These are phyloP conservation scores for Trichosurus vulpecula DNA, from an alignment of 2,797 vertebrate genomes.

Conservation along the genomic window DNA sequence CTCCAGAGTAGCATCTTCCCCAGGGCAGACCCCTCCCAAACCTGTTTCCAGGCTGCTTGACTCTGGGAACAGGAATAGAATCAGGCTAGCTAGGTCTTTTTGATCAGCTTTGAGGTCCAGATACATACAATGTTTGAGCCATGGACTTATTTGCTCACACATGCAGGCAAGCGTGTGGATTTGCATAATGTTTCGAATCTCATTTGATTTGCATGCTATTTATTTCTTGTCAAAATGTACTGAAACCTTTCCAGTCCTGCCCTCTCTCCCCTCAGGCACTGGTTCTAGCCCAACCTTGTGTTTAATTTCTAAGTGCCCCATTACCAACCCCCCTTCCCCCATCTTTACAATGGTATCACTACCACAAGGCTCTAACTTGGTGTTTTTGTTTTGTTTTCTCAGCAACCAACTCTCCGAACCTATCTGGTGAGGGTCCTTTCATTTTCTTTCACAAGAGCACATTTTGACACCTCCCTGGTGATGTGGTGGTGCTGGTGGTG, in stretches of 20 bases:
- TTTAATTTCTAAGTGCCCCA: not conserved
- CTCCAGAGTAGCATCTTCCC: not conserved
- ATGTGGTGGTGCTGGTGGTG: not conserved
- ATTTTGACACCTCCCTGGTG: not conserved
- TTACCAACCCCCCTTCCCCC: not conserved
- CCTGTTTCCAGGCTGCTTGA: not conserved
- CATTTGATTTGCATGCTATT: not conserved
- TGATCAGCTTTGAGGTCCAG: not conserved
- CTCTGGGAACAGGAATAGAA: not conserved
- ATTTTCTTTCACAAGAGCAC: not conserved
- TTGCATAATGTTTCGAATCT: not conserved
- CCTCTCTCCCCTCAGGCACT: not conserved
- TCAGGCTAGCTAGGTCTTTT: not conserved
- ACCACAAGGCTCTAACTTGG: slow-evolving; percentile 56
- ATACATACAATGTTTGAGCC: not conserved
- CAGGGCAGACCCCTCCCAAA: not conserved
- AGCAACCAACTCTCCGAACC: slow-evolving; percentile 94
- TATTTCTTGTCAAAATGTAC: not conserved
- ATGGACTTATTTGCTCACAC: not conserved
- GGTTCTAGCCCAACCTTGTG: not conserved
- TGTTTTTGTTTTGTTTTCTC: slow-evolving; percentile 82
- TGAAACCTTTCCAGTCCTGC: not conserved
- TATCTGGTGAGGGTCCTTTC: slow-evolving; percentile 88
- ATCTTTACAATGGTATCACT: not conserved
- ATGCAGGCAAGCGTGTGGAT: not conserved